Base-by-base conservation (phyloP, 2,113 vertebrate species). In the Coryphaenoides rupestris region DNA sequence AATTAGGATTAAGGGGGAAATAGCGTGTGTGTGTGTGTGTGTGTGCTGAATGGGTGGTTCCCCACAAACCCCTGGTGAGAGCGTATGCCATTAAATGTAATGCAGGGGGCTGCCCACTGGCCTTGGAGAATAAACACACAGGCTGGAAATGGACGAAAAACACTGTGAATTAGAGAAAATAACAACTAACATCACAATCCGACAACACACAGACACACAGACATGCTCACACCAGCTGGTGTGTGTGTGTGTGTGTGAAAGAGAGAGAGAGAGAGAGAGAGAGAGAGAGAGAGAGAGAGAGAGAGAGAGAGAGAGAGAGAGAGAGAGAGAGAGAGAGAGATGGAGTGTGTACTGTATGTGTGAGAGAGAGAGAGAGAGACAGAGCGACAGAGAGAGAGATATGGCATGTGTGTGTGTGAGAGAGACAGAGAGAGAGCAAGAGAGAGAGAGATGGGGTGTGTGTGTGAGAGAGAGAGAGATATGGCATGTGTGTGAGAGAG, bases 401-500 rank as follows among this genome's bases (percentile, higher is more conserved):
- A 91, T 94, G 93, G 92, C 89, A 95, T 95, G 94, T 95, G 90
- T 89, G 93, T 91, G 88, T 88, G 89, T n/a, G n/a, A n/a, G 78
- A 75, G 55, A 73, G 65, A 70, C 75, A 28, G n/a, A n/a, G n/a
- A n/a, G n/a, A n/a, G n/a, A n/a, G n/a, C n/a, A n/a, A n/a, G n/a
- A n/a, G n/a, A n/a, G n/a, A n/a, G n/a, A n/a, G n/a, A n/a, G n/a
- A n/a, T n/a, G n/a, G n/a, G n/a, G n/a, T n/a, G n/a, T n/a, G n/a
- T n/a, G n/a, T n/a, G n/a, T n/a, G n/a, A n/a, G n/a, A n/a, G n/a
- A n/a, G n/a, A n/a, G n/a, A n/a, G n/a, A n/a, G n/a, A n/a, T n/a
- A n/a, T n/a, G n/a, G n/a, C n/a, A n/a, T n/a, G n/a, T n/a, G n/a
- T n/a, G n/a, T n/a, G n/a, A n/a, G 1, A 40, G 33, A 40, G 1